These are phyloP conservation scores for Corapipo altera DNA, from an alignment of 2,113 vertebrate species.

Conservation along the genomic window DNA sequence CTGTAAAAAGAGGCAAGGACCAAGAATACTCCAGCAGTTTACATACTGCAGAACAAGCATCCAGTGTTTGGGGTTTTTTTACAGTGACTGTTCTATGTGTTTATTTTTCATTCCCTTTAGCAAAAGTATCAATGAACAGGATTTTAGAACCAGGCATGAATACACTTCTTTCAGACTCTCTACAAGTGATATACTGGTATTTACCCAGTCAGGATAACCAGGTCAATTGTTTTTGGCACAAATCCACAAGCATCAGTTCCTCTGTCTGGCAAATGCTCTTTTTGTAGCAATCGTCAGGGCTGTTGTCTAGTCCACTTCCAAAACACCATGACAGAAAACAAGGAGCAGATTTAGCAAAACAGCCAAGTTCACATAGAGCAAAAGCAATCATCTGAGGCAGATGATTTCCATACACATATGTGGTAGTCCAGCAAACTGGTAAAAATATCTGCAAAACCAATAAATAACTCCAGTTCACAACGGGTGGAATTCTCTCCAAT, in stretches of 20 bases:
- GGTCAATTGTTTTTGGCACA: constrained; percentile 50
- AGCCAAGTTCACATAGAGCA: not conserved
- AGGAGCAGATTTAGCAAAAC: constrained; percentile 41
- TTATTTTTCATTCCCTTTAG: constrained; percentile 20
- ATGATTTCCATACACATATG: not conserved
- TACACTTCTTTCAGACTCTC: not conserved
- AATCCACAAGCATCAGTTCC: constrained; percentile 38
- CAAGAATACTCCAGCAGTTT: not conserved
- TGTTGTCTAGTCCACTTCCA: constrained; percentile 47
- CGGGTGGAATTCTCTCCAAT: not conserved
- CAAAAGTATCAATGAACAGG: constrained; percentile 20
- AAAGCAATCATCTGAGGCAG: not conserved
- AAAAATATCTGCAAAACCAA: not conserved
- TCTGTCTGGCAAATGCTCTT: constrained; percentile 38
- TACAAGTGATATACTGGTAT: not conserved
- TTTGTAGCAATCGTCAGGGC: not conserved
- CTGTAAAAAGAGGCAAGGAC: not conserved
- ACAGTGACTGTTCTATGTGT: not conserved
- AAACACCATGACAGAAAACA: constrained; percentile 43
- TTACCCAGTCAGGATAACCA: constrained; percentile 24
- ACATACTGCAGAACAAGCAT: not conserved
- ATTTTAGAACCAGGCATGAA: constrained; percentile 37
- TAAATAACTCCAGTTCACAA: not conserved
- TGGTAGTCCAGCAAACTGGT: not conserved
- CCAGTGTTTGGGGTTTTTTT: not conserved